phyloP scores from a whole-genome alignment of 1,140 invertebrate genomes.

The Rhyzopertha dominica region DNA sequence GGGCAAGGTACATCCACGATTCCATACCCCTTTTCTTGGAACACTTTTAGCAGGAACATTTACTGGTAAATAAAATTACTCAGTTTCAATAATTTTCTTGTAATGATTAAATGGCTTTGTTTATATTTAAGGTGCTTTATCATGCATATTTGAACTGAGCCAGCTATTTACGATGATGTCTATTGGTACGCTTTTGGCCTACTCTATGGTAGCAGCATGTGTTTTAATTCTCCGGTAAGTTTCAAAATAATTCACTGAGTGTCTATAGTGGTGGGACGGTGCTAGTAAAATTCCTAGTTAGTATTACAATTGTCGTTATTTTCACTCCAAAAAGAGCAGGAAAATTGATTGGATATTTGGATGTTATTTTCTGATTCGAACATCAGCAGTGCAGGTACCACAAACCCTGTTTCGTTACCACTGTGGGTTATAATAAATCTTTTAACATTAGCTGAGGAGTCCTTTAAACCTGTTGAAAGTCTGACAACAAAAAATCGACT shows the following conservation, averaged over 20 bases:
- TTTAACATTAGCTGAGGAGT: no score
- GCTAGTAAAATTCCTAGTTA: no score
- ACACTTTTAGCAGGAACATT: slow-evolving; percentile 71
- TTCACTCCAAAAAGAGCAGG: no score
- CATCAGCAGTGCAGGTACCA: no score
- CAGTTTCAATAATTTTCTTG: slow-evolving; percentile 79
- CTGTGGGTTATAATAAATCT: no score
- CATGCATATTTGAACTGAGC: slow-evolving; percentile 69
- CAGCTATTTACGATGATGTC: slow-evolving; percentile 84
- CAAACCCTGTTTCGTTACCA: no score
- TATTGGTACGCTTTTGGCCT: slow-evolving; percentile 79
- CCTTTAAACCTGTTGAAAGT: no score
- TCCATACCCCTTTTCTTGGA: slow-evolving; percentile 75
- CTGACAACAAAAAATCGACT: no score
- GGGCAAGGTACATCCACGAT: slow-evolving; percentile 61
- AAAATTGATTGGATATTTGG: no score
- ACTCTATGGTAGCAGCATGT: slow-evolving; percentile 78
- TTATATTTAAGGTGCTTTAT: slow-evolving; percentile 56
- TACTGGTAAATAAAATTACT: slow-evolving; percentile 64
- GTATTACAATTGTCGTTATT: no score
- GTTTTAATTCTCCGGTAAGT: slow-evolving; percentile 65
- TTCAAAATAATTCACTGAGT: not conserved
- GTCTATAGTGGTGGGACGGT: not conserved
- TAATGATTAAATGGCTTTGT: no score
- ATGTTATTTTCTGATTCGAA: no score